Evolutionary conservation across 2,113 vertebrate species (phyloP), one percentile per base, ranked within the genome.

Genomic region (Corynorhinus townsendii): DNA sequence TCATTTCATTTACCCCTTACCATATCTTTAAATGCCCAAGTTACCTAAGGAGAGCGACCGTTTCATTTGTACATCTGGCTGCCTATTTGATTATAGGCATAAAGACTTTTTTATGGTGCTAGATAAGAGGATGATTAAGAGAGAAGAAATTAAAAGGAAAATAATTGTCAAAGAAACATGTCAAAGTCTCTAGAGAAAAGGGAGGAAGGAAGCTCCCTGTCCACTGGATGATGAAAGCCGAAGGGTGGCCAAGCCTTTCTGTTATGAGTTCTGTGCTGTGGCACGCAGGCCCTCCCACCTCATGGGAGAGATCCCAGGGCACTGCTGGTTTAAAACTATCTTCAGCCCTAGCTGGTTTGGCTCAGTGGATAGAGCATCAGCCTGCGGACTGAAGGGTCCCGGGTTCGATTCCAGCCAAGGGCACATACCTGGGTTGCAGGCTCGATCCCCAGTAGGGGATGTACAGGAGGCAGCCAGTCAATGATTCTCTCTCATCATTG

Each of bases 21-120:
- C 14, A 0, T n/a, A 79, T 47, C 52, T 86, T 95, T 93, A 92
- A 94, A 93, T 40, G 89, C 73, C 82, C 64, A 76, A 90, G 96
- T 73, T 19, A 86, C 64, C 73, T 45, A 89, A 80, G 35, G 81
- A 90, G 4, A 86, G 17, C 56, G 33, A 59, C 54, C 82, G 62
- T n/a, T 72, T 82, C 79, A 86, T 47, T 82, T 15, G 59, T 54
- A 35, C 69, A 28, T 62, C 81, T 82, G 77, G 59, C 59, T 80
- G 62, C 43, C 82, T 79, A 91, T 89, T 30, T 72, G 64, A 77
- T 66, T 64, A 90, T 11, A 92, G 47, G 86, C 26, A 83, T n/a
- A 82, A 52, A 89, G 62, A 86, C 19, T 90, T 90, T 90, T 95
- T 79, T 94, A 54, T 73, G 73, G n/a, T 56, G 83, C 43, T 10